Percentiles rank a stretch among this genome's conserved stretches.
phyloP scores from a whole-genome alignment of 35 echinoderm and acorn worm genomes.

The Eucidaris tribuloides region DNA sequence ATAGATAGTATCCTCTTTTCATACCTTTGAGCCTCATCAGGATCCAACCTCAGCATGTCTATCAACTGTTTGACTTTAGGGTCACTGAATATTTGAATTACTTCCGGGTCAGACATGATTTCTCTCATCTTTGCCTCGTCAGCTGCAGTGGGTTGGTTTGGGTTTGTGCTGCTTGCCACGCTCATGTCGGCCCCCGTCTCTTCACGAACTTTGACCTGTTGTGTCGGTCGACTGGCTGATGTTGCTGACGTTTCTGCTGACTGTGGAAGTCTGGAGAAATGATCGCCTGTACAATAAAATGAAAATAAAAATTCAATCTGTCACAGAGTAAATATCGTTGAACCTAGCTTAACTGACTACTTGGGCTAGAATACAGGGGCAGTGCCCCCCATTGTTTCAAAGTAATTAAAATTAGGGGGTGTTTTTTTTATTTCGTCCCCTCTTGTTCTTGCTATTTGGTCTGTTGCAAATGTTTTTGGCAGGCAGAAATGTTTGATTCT shows the following conservation, averaged over 20 bases:
- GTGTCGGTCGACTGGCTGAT: not conserved
- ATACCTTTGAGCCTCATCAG: too few relatives aligned
- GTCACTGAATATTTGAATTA: slow-evolving; percentile 54
- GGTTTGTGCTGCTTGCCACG: slow-evolving; percentile 73
- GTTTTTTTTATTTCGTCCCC: too few relatives aligned
- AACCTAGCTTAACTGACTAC: not conserved
- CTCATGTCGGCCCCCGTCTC: slow-evolving; percentile 37
- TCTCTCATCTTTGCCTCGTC: slow-evolving; percentile 79
- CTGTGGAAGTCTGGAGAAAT: slow-evolving; percentile 17
- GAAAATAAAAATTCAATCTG: not conserved
- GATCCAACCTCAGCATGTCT: slow-evolving; percentile 58
- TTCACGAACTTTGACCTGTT: slow-evolving; percentile 1
- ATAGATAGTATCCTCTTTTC: too few relatives aligned
- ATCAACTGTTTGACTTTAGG: slow-evolving; percentile 49
- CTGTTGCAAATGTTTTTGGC: too few relatives aligned
- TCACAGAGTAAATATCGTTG: not conserved
- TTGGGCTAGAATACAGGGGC: too few relatives aligned
- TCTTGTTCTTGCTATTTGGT: too few relatives aligned
- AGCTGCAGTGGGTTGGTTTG: slow-evolving; percentile 60
- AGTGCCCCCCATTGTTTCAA: too few relatives aligned
- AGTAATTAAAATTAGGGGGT: too few relatives aligned
- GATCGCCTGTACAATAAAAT: slow-evolving; percentile 8
- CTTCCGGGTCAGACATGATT: slow-evolving; percentile 75
- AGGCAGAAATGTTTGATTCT: too few relatives aligned
- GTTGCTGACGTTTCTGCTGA: not conserved